Evolutionary conservation across 2,888 invertebrate species (phyloP).

Genomic region (Rhaphigaster nebulosa): DNA sequence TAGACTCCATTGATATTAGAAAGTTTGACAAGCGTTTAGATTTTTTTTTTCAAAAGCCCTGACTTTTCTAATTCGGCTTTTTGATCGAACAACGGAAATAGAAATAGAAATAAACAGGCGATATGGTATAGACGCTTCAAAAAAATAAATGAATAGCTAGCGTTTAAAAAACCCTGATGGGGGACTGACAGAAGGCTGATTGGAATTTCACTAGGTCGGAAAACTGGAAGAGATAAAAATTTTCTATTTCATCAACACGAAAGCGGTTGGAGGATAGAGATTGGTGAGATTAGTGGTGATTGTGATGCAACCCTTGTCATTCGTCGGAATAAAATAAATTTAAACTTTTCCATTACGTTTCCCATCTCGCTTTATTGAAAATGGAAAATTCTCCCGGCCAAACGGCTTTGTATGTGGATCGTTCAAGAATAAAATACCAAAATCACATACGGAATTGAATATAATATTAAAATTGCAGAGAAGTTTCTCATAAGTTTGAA

Average conservation of each 20-base stretch:
- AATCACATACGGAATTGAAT: background rate
- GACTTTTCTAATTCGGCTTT: background rate
- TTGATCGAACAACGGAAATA: background rate
- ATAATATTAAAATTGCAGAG: background rate
- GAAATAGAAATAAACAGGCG: background rate
- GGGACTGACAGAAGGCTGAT: slow-evolving; percentile 22
- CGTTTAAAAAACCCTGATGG: slow-evolving; percentile 43
- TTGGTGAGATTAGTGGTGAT: slow-evolving; percentile 12
- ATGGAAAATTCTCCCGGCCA: background rate
- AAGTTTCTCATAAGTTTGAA: background rate
- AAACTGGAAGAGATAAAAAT: slow-evolving; percentile 44
- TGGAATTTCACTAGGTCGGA: slow-evolving; percentile 46
- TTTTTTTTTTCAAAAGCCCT: background rate
- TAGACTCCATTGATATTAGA: background rate
- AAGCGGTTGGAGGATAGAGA: background rate
- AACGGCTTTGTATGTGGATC: background rate
- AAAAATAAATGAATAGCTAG: background rate
- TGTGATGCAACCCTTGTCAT: background rate
- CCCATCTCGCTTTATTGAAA: slow-evolving; percentile 11
- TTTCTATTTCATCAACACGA: slow-evolving; percentile 39
- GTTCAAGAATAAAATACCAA: background rate
- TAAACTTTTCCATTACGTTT: slow-evolving; percentile 14
- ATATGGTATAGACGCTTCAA: background rate
- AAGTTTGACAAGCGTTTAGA: background rate
- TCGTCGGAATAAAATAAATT: background rate